Percentiles rank a stretch among this genome's conserved stretches.
Conservation (phyloP, 2,797 vertebrate species). For the Zenarchopterus dispar region DNA sequence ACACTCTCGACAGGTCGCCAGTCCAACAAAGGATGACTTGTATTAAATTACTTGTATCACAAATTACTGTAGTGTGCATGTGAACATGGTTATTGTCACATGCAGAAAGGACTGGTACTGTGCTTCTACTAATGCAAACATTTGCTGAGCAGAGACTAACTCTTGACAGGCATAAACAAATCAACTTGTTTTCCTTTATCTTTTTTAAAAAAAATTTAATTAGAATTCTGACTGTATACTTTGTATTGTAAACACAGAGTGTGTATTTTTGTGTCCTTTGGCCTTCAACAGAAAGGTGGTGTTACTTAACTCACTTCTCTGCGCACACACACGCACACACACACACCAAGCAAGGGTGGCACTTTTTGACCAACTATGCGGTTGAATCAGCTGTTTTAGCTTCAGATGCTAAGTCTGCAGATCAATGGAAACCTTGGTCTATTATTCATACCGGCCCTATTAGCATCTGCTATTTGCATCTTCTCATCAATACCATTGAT, state of each 20-base stretch:
- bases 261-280: not conserved
- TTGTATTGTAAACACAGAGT: not conserved
- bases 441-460: conserved; percentile 74
- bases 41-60: too few relatives aligned
- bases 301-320: conserved; percentile 1
- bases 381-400: conserved; percentile 78
- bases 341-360: conserved; percentile 64
- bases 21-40: too few relatives aligned
- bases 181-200: too few relatives aligned
- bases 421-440: conserved; percentile 71
- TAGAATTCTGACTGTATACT: not conserved
- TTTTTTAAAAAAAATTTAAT: too few relatives aligned
- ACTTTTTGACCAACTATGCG: conserved; percentile 75
- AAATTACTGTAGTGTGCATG: too few relatives aligned
- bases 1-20: too few relatives aligned
- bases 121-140: too few relatives aligned
- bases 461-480: conserved; percentile 78
- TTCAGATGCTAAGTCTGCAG: conserved; percentile 76
- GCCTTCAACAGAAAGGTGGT: conserved; percentile 10
- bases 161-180: too few relatives aligned
- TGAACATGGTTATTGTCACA: too few relatives aligned
- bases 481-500: conserved; percentile 75
- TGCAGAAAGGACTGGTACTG: too few relatives aligned
- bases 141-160: too few relatives aligned
- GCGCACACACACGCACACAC: conserved; percentile 32